Evolutionary conservation across 2,797 vertebrate genomes (phyloP).

Genomic region (Notolepis coatsorum): DNA sequence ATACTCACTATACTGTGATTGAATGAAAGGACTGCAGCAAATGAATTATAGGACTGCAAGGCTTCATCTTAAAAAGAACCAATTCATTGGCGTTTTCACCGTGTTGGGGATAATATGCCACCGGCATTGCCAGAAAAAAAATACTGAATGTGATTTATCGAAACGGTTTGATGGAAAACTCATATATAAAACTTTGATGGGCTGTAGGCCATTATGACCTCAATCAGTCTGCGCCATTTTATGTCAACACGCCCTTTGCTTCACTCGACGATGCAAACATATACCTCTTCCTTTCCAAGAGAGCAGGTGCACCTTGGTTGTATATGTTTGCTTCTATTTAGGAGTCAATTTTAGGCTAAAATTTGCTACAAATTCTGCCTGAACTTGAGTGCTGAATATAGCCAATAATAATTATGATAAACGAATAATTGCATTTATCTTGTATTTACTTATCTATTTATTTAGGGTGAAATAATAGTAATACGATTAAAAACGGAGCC

Average conservation of each 20-base stretch:
- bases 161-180: not conserved
- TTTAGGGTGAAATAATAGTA: not conserved
- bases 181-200: not conserved
- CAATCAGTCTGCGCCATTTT: conserved; percentile 44
- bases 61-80: too few relatives aligned
- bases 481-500: too few relatives aligned
- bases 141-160: too few relatives aligned
- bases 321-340: not conserved
- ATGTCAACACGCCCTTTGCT: conserved; percentile 45
- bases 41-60: too few relatives aligned
- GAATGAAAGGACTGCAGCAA: too few relatives aligned
- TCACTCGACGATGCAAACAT: not conserved
- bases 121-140: too few relatives aligned
- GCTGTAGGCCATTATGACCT: not conserved
- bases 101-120: too few relatives aligned
- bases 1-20: too few relatives aligned
- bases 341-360: not conserved
- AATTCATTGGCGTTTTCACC: too few relatives aligned
- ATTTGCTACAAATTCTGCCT: not conserved
- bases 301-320: not conserved
- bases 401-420: too few relatives aligned
- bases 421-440: too few relatives aligned
- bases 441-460: not conserved
- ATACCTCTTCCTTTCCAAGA: not conserved
- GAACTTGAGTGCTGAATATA: too few relatives aligned